Evolutionary conservation across 2,113 vertebrate species (phyloP), one percentile per base, ranked within the genome.

Genomic region (Nothoprocta perdicaria): DNA sequence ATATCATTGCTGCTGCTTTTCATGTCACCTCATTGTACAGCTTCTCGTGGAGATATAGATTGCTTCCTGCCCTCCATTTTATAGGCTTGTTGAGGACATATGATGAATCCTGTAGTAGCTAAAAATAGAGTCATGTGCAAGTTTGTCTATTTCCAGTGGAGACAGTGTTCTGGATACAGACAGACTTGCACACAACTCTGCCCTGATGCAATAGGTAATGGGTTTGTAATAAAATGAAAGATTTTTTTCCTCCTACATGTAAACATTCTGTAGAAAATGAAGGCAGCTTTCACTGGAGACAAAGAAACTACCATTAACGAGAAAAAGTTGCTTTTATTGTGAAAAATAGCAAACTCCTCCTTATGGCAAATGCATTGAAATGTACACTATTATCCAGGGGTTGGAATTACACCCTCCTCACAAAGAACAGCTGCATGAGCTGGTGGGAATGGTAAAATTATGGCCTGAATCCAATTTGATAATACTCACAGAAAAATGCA

Each of bases 181-280:
- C 40, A 53, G 73, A 43, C 53, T 60, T 41, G 26, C 5, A 2
- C 23, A 33, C 31, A 74, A 77, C 50, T 33, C 9, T 9, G 46
- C 26, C 50, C 67, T 63, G 67, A 66, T 76, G 31, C 84, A 92
- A 90, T 40, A 67, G 86, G 88, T 93, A 95, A 89, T 86, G 27
- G 35, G 38, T 66, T 45, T 69, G 58, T 35, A 91, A 84, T 75
- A 84, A 95, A 94, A 84, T 35, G 24, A 86, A 82, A 76, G 50
- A 63, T 50, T 61, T 95, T 90, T 88, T 81, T 93, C 78, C 82
- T 92, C 71, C 68, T 84, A 62, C 72, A 41, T 83, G 76, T 82
- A 95, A 94, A 92, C 75, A 90, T 90, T 95, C 92, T 90, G 76
- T 63, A 93, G 93, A 84, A 95, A 96, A 96, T 87, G 87, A 79